Percentiles rank a stretch among this genome's conserved stretches.
phyloP scores from a whole-genome alignment of 2,888 invertebrate genomes.

The Mamestra brassicae region DNA sequence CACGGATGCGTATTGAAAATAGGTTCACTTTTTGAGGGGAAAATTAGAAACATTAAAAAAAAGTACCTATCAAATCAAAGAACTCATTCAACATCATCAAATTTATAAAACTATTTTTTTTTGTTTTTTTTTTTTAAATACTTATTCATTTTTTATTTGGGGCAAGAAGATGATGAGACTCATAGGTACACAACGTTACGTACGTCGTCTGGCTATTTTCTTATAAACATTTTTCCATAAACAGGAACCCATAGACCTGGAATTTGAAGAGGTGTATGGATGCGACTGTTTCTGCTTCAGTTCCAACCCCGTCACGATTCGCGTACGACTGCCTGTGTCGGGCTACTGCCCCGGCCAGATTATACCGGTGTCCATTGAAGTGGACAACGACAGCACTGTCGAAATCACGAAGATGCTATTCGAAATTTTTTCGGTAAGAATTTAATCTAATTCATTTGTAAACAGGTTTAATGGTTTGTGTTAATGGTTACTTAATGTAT shows the following conservation, averaged over 20 bases:
- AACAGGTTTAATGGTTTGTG: too few species aligned
- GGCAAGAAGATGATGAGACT: background rate
- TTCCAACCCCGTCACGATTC: constrained; percentile 66
- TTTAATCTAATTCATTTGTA: background rate
- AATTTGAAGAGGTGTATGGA: constrained; percentile 76
- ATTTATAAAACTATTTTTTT: too few species aligned
- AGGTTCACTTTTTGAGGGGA: too few species aligned
- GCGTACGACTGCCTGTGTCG: constrained; percentile 70
- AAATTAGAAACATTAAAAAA: too few species aligned
- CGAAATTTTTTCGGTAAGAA: constrained; percentile 74
- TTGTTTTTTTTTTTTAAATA: too few species aligned
- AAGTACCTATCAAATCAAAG: too few species aligned
- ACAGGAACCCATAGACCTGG: constrained; percentile 76
- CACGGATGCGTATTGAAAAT: too few species aligned
- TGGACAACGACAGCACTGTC: constrained; percentile 71
- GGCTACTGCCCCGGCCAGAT: constrained; percentile 80
- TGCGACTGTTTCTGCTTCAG: constrained; percentile 68
- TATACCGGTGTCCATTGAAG: constrained; percentile 74
- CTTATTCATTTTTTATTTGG: too few species aligned
- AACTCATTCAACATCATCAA: too few species aligned
- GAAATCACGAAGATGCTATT: constrained; percentile 78
- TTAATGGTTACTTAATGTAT: too few species aligned
- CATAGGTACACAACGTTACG: background rate
- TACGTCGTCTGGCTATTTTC: background rate
- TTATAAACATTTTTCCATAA: background rate